Percentiles rank a stretch among this genome's conserved stretches.
phyloP scores from a whole-genome alignment of 2,797 vertebrate species.

The Galaxias olidus region DNA sequence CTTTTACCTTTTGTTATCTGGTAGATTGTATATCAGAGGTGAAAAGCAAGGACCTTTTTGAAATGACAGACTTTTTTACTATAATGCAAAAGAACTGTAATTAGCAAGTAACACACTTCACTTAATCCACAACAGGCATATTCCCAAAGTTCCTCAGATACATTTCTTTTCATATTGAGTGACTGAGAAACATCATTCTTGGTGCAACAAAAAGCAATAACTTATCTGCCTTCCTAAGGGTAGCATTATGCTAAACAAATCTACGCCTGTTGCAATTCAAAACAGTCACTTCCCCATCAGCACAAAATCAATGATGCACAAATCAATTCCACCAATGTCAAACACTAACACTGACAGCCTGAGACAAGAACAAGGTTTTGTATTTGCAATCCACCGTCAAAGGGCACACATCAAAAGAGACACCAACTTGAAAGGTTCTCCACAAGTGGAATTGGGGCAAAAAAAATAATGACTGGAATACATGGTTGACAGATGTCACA shows the following conservation, averaged over 20 bases:
- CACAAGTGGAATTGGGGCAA: conserved; percentile 42
- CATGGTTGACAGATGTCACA: conserved; percentile 48
- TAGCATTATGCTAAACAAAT: conserved; percentile 37
- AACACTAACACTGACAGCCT: conserved; percentile 44
- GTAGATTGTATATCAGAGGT: no score
- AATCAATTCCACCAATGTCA: conserved; percentile 52
- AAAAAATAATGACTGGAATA: conserved; percentile 58
- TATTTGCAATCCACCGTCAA: conserved; percentile 58
- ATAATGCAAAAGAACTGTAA: not conserved
- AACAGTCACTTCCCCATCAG: conserved; percentile 19
- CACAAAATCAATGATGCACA: conserved; percentile 42
- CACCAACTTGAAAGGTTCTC: conserved; percentile 59
- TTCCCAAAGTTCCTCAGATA: not conserved
- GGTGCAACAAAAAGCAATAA: not conserved
- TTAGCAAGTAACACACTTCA: not conserved
- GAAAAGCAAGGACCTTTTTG: no score
- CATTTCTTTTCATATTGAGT: not conserved
- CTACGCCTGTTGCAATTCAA: conserved; percentile 24
- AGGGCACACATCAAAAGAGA: conserved; percentile 49
- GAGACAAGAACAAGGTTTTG: conserved; percentile 40
- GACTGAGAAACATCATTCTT: not conserved
- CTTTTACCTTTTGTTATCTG: no score
- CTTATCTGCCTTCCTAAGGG: conserved; percentile 18
- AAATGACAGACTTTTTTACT: no score
- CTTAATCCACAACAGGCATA: not conserved